These are phyloP conservation scores for Micronisus gabar DNA, from an alignment of 2,113 vertebrate genomes.

Conservation along the genomic window DNA sequence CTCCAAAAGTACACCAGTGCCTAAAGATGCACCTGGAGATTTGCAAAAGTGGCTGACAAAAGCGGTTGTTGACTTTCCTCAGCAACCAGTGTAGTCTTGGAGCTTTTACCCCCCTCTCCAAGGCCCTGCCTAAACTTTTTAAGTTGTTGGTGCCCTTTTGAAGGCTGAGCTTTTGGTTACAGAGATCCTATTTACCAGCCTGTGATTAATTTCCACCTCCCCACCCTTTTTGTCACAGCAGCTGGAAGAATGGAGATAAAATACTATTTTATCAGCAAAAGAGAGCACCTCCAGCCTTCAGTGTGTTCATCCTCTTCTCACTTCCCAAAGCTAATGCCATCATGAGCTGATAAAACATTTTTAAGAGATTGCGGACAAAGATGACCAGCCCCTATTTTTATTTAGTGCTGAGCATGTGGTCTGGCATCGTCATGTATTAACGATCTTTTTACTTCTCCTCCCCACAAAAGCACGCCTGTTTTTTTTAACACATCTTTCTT, in stretches of 20 bases:
- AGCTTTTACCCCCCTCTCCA: background rate
- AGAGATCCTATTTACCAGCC: rapidly evolving
- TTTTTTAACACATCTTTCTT: background rate
- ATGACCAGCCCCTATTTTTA: no score
- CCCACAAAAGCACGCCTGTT: background rate
- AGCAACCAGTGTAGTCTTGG: background rate
- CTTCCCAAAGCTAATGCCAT: background rate
- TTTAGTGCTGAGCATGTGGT: background rate
- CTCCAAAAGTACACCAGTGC: background rate
- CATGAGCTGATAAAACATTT: background rate
- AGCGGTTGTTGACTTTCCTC: background rate
- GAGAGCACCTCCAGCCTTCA: background rate
- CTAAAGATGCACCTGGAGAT: background rate
- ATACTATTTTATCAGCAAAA: background rate
- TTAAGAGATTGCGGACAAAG: background rate
- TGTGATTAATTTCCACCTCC: background rate
- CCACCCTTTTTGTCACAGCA: background rate
- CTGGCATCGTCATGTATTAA: background rate
- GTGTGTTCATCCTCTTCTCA: background rate
- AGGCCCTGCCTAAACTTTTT: background rate
- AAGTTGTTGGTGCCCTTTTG: background rate
- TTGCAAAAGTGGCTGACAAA: background rate
- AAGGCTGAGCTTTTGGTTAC: background rate
- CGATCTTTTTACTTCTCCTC: background rate
- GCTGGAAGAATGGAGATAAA: background rate